Conservation (phyloP, 2,888 invertebrate species). For the Zele albiditarsus region DNA sequence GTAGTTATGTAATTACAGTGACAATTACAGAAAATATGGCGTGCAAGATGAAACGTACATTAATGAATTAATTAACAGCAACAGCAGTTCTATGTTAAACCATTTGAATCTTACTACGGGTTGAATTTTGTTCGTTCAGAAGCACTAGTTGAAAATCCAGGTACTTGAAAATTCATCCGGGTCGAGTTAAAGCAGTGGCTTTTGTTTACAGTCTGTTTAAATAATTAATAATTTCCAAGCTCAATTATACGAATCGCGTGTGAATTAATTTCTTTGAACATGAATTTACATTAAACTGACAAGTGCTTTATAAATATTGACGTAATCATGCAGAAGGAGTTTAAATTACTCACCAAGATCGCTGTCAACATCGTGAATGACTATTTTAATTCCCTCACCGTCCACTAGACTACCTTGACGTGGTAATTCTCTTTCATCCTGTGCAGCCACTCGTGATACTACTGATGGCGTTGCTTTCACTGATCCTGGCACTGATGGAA, state of each 20-base stretch:
- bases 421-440: slow-evolving; percentile 78
- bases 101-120: not conserved
- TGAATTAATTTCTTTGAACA: not conserved
- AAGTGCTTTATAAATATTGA: not conserved
- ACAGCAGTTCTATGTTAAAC: not conserved
- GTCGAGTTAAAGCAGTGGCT: not conserved
- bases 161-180: not conserved
- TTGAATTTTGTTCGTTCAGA: not conserved
- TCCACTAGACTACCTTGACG: slow-evolving; percentile 90
- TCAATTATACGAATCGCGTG: slow-evolving; percentile 11
- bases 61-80: not conserved
- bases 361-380: slow-evolving; percentile 91
- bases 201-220: slow-evolving; percentile 9
- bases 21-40: not conserved
- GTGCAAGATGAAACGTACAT: not conserved
- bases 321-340: not conserved
- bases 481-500: slow-evolving; percentile 72
- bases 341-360: slow-evolving; percentile 66
- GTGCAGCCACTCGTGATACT: slow-evolving; percentile 78
- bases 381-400: slow-evolving; percentile 93
- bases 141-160: not conserved
- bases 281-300: not conserved
- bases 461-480: slow-evolving; percentile 73
- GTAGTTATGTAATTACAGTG: not conserved
- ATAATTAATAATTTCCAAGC: slow-evolving; percentile 16